Evolutionary conservation across 2,797 vertebrate species (phyloP), one percentile per base, ranked within the genome.

Genomic region (Sylvia borin): DNA sequence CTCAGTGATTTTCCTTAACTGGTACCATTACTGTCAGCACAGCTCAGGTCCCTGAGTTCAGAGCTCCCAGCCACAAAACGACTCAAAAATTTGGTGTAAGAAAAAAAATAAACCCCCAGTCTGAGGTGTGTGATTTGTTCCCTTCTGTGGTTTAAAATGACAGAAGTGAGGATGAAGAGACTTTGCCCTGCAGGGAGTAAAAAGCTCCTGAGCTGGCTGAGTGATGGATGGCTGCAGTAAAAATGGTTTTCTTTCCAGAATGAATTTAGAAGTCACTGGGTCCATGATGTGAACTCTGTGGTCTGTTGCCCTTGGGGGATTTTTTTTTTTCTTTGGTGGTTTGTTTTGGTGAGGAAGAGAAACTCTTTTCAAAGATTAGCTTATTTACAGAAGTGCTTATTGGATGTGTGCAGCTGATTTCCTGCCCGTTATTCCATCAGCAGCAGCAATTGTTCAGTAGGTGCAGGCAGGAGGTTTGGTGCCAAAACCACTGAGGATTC

Each of bases 171-270:
- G 85, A 70, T 85, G 77, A 92, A 94, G 83, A 88, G 71, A 45
- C 43, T 73, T 82, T 88, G 40, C 85, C 91, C 85, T 94, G 68
- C 83, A 85, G 87, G 87, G 77, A 92, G 71, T 43, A 40, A 58
- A 86, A 72, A 92, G 47, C 88, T 90, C 10, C 85, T 51, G 94
- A 91, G 70, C 85, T 92, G 86, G 43, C 55, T 54, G 85, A 86
- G 74, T 94, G 93, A 94, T 92, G 83, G 92, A 86, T 94, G 66
- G 36, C 84, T 89, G 32, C 85, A 51, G 58, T 85, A 54, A 87
- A 93, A 94, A 51, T 34, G 45, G 10, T 80, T 92, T 93, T 87
- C 67, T 91, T 95, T 90, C 92, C 55, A 74, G 57, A 90, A 67
- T 76, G 70, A 73, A 78, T 93, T 93, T 91, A 36, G 80, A 43